Evolutionary conservation across 2,797 vertebrate genomes (phyloP).

Genomic region (Lacerta viridis): DNA sequence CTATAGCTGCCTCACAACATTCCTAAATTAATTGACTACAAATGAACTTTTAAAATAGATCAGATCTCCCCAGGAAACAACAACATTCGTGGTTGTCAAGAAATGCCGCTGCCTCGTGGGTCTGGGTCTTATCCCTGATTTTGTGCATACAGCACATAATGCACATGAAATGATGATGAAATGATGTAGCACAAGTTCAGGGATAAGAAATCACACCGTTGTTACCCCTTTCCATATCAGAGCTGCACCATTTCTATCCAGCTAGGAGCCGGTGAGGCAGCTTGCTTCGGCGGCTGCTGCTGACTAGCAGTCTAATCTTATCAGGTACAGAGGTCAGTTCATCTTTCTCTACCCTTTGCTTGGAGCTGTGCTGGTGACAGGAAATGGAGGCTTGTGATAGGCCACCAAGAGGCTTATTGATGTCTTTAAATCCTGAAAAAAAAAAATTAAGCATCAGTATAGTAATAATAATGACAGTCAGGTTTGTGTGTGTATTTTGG

Average conservation of each 20-base stretch:
- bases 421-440: too few species aligned
- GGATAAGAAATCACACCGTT: not conserved
- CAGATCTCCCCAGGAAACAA: not conserved
- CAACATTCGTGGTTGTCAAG: not conserved
- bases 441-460: too few species aligned
- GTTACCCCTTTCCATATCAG: not conserved
- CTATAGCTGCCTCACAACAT: not conserved
- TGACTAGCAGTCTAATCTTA: not conserved
- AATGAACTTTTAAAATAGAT: not conserved
- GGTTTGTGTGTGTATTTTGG: too few species aligned
- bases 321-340: not conserved
- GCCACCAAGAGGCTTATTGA: too few species aligned
- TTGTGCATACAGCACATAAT: not conserved
- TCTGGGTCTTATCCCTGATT: not conserved
- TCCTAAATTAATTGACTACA: not conserved
- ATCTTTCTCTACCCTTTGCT: not conserved
- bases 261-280: not conserved
- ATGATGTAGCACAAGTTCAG: not conserved
- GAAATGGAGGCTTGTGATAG: not conserved
- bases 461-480: too few species aligned
- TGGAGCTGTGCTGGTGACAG: not conserved
- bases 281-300: not conserved
- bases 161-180: too few species aligned
- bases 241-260: not conserved
- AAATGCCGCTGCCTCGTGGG: not conserved